Conservation (phyloP, 2,888 invertebrate genomes). For the Heliconius sara region DNA sequence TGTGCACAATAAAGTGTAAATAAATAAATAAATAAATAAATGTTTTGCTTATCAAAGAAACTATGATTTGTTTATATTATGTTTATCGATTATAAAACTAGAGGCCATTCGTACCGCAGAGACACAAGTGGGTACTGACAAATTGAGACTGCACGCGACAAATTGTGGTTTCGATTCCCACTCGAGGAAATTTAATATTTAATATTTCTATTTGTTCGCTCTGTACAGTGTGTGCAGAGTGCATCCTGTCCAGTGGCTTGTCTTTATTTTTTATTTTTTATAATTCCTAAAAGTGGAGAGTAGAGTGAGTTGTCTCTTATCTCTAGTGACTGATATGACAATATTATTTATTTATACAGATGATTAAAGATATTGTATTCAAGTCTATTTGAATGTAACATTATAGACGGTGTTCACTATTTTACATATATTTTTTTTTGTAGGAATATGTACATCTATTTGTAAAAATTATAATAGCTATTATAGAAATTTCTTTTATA, state of each 20-base stretch:
- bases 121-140: neutral
- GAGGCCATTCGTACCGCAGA: neutral
- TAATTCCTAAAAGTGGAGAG: too few species aligned
- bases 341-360: neutral
- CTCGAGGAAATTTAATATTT: neutral
- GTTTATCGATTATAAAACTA: too few species aligned
- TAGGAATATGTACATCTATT: neutral
- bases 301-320: too few species aligned
- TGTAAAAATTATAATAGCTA: neutral
- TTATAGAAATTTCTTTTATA: too few species aligned
- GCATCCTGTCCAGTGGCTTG: too few species aligned
- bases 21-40: too few species aligned
- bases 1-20: too few species aligned
- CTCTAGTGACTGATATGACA: too few species aligned
- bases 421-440: neutral
- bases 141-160: neutral
- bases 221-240: too few species aligned
- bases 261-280: too few species aligned
- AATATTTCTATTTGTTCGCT: neutral
- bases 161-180: neutral
- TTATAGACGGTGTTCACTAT: neutral
- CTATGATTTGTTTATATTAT: too few species aligned
- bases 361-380: constrained; percentile 1
- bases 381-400: neutral
- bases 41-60: too few species aligned